Evolutionary conservation across 2,888 invertebrate genomes (phyloP), one percentile per base, ranked within the genome.

Genomic region (Dusona sp.): DNA sequence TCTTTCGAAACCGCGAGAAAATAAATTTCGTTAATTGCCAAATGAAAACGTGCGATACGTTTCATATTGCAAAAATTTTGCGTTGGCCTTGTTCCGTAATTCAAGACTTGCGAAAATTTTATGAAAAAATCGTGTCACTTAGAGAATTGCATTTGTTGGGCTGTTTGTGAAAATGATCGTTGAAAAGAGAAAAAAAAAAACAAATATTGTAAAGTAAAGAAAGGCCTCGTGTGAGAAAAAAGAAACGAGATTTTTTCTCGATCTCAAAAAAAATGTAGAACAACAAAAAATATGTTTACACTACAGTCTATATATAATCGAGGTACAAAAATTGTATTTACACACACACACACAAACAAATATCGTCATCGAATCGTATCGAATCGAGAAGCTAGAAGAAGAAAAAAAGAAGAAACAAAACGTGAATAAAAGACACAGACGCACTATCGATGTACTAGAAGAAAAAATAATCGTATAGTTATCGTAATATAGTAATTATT

Each of bases 371-470:
- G 86, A 81, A 67, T 81, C 84, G 78, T 86, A 81, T 86, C 86
- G 86, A 86, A 86, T 86, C 80, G 81, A 70, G 68, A 65, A 25
- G 22, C 48, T 57, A 77, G 67, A 45, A 68, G 33, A 33, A 73
- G 67, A 45, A n/a, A 67, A 33, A 68, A 16, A 68, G 33, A 68
- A 68, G 54, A 61, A 68, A 67, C 57, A 61, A 36, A 57, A 36
- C n/a, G 42, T 67, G 36, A 64, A 78, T 51, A 72, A 72, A 45
- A 45, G 57, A 70, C 79, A 79, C 77, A 78, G 84, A 84, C 74
- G 81, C 86, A 87, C 86, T 84, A 75, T 84, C 68, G 81, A 82
- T 87, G 86, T 87, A 81, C 51, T 87, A 87, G 84, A 79, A 79
- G 70, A 81, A 74, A 78, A 72, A 45, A 25, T 81, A 79, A 81